Conservation (phyloP, 2,797 vertebrate genomes). For the Coregonus ussuriensis region DNA sequence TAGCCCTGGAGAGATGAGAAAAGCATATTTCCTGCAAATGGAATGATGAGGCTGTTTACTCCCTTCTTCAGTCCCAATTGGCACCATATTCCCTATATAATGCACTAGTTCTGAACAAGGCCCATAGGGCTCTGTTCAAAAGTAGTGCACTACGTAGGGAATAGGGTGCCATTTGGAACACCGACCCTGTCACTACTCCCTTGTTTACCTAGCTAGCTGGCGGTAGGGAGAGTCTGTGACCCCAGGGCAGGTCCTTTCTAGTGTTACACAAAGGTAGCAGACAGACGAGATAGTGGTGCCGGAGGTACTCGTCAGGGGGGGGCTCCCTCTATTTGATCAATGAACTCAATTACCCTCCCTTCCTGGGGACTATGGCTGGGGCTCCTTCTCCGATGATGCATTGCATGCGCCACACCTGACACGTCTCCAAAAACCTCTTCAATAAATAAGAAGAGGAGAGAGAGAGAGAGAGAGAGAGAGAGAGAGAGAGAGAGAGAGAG, state of each 20-base stretch:
- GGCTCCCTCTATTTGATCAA: conserved; percentile 81
- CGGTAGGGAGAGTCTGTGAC: conserved; percentile 19
- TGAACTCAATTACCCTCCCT: conserved; percentile 87
- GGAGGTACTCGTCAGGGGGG: background rate
- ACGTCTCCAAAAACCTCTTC: conserved; percentile 73
- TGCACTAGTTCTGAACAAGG: background rate
- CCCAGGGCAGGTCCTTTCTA: conserved; percentile 31
- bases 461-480: background rate
- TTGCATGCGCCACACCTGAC: conserved; percentile 76
- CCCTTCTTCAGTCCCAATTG: background rate
- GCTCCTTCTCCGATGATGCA: conserved; percentile 75
- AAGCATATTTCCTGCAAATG: conserved; percentile 16
- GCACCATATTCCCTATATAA: background rate
- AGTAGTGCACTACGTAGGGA: background rate
- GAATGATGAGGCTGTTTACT: conserved; percentile 26
- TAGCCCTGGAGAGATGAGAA: conserved; percentile 1
- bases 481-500: background rate
- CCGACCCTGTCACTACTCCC: background rate
- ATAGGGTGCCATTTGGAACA: background rate
- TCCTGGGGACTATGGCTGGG: conserved; percentile 74
- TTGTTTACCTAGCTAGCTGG: conserved; percentile 42
- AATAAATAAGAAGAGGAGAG: conserved; percentile 77
- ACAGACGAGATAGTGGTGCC: conserved; percentile 28
- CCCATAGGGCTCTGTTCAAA: background rate
- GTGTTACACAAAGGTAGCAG: conserved; percentile 46